Percentiles rank a stretch among this genome's conserved stretches.
Evolutionary conservation across 2,113 vertebrate species (phyloP).

Genomic region (Hippocampus guttulatus): DNA sequence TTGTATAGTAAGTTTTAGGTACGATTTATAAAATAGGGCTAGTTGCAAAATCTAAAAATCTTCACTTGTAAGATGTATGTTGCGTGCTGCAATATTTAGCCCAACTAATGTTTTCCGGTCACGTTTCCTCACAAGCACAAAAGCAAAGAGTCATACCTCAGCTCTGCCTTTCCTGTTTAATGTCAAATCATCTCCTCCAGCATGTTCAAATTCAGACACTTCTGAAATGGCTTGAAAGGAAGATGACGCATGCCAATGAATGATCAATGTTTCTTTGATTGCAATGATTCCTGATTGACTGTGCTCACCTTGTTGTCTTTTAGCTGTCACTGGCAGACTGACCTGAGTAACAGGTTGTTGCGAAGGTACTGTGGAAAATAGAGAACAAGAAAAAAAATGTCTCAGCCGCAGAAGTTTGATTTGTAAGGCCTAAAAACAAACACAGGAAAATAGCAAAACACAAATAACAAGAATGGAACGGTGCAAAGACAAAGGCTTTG

Average conservation of each 20-base stretch:
- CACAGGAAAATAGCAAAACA: not conserved
- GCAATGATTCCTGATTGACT: not conserved
- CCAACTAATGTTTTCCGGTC: not conserved
- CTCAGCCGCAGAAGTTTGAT: not conserved
- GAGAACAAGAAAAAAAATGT: not conserved
- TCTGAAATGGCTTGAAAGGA: conserved; percentile 24
- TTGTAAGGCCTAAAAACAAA: not conserved
- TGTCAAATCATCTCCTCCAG: not conserved
- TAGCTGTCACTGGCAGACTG: not conserved
- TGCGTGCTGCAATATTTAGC: not conserved
- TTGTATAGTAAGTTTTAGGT: no score
- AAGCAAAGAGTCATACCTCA: conserved; percentile 17
- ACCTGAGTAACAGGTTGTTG: conserved; percentile 13
- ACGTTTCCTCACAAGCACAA: not conserved
- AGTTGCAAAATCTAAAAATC: not conserved
- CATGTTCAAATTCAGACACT: not conserved
- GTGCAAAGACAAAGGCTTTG: not conserved
- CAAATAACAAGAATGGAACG: not conserved
- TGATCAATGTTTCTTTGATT: not conserved
- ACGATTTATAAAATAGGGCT: no score
- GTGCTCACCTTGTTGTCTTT: conserved; percentile 14
- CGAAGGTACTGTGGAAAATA: conserved; percentile 10
- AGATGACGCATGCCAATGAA: not conserved
- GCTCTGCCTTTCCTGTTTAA: not conserved
- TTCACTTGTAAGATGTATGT: not conserved